Evolutionary conservation across 2,797 vertebrate species (phyloP), one percentile per base, ranked within the genome.

Genomic region (Cossypha polioptera): DNA sequence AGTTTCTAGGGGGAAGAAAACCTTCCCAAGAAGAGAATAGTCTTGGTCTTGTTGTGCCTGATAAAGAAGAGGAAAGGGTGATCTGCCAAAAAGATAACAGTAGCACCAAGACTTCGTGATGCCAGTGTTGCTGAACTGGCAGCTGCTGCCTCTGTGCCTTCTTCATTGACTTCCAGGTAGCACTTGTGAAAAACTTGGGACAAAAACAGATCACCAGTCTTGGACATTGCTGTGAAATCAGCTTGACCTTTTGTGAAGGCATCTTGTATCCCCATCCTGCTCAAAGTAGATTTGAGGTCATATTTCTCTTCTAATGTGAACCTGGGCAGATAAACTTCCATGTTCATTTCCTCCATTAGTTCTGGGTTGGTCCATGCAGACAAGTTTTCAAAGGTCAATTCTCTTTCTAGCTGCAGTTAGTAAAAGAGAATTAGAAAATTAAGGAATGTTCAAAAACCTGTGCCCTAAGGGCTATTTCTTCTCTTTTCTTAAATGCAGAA

Each of bases 171-270:
- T 36, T 99, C 99, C 54, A 99, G 97, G 7, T 98, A 98, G 63
- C 99, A 98, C 90, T 99, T 98, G 96, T 99, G 99, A 86, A 99
- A 94, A 62, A 99, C 98, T 66, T 99, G 97, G 10, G 99, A 99
- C 90, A 99, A 92, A 54, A 98, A 81, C 69, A 99, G 97, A 22
- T 98, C 97, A 0, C 97, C 95, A 0, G 73, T 95, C 3, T 95
- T 93, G 43, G 98, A 98, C 98, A 99, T 99, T 87, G 97, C 98
- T 50, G 98, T 98, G 96, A 99, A 99, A 95, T 99, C 96, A 57
- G 98, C 97, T 81, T 28, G 92, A n/a, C 5, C 7, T 14, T 11
- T 2, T 80, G 91, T 94, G 18, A 99, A 99, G 29, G 98, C 98
- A 2, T 99, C 98, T 76, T 74, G 92, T 97, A 99, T 98, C 62